Evolutionary conservation across 1,140 invertebrate genomes (phyloP), one percentile per base, ranked within the genome.

Genomic region (Pseudomyrmex dendroicus): DNA sequence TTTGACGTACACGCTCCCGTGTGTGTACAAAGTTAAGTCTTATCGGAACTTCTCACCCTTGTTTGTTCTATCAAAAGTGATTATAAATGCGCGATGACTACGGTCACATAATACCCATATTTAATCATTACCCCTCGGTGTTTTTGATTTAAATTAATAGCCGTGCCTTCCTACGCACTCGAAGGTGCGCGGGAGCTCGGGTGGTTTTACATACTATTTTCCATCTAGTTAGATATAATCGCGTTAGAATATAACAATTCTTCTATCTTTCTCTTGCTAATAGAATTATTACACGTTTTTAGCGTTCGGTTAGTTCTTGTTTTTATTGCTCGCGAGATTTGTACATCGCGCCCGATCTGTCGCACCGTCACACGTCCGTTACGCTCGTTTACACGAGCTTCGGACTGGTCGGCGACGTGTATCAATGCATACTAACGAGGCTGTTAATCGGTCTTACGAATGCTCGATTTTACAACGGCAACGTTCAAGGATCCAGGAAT

Each of bases 401-500:
- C 12, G 44, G 15, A 48, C 35, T 20, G 22, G 15, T 78, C 15
- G 54, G 52, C 50, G 5, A 12, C 25, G 54, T 66, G 48, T 74
- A 64, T 13, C 62, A 77, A 77, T 77, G 73, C 61, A 77, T 83
- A 83, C 44, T 67, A 83, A 83, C 44, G 59, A 83, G 62, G 13
- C 35, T 25, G 22, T 66, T 76, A 77, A 83, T 74, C 70, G 73
- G 48, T 50, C 52, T 25, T 67, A 61, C 44, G 25, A 83, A 83
- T 77, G 44, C 73, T 63, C 83, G 61, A 85, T 87, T 87, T 88
- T 72, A 72, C 54, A 68, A 54, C 74, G 54, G 66, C 54, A 68
- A 54, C 74, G 54, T 17, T 86, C 87, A 86, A 88, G 84, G 86
- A 86, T 88, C 63, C 72, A 44, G 80, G 73, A 35, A 85, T 88